Conservation (phyloP, 2,888 invertebrate species). For the Cylindroiulus punctatus region DNA sequence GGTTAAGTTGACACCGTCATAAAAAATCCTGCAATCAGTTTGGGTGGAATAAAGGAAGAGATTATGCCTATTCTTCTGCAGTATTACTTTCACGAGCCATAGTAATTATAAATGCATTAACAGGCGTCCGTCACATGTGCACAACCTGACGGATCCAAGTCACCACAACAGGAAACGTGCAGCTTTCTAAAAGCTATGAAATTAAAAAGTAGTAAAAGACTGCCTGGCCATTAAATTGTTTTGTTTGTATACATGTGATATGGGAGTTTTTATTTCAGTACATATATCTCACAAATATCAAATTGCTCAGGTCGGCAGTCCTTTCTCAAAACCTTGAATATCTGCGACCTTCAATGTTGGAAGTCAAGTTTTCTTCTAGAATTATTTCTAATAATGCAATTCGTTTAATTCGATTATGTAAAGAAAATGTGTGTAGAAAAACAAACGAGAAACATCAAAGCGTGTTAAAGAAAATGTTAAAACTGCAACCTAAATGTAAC, state of each 20-base stretch:
- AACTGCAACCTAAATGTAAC: too few species aligned
- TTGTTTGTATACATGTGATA: slow-evolving; percentile 10
- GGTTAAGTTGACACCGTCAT: not conserved
- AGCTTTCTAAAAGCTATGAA: slow-evolving; percentile 10
- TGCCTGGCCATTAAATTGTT: not conserved
- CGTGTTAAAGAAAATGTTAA: too few species aligned
- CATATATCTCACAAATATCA: not conserved
- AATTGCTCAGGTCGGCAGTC: not conserved
- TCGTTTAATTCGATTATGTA: too few species aligned
- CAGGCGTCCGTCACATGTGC: not conserved
- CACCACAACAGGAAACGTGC: not conserved
- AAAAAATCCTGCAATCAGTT: not conserved
- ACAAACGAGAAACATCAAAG: too few species aligned
- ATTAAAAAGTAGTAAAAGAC: not conserved
- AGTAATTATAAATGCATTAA: slow-evolving; percentile 16
- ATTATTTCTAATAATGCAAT: too few species aligned
- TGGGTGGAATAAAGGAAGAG: not conserved
- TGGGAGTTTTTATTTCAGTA: not conserved
- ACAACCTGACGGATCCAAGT: not conserved
- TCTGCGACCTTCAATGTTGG: not conserved
- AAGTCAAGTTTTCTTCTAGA: too few species aligned
- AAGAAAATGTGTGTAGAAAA: too few species aligned
- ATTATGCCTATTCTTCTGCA: not conserved
- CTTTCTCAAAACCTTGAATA: slow-evolving; percentile 8
- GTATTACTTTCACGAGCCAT: not conserved